Conservation (phyloP, 2,797 vertebrate species). For the Pseudotriccus pelzelni region DNA sequence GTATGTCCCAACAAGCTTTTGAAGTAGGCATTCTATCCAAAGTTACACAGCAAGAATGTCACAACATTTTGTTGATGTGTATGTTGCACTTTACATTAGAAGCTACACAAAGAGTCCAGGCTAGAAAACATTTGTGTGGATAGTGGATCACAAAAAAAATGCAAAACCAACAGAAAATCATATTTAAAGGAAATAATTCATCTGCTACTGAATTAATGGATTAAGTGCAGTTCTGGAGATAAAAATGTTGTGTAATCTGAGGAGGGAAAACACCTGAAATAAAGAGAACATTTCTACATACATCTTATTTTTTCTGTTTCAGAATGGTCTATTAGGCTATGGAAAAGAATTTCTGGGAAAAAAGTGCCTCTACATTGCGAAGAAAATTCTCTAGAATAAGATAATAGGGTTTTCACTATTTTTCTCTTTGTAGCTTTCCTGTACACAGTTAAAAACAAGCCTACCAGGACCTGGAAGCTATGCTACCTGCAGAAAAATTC, state of each 20-base stretch:
- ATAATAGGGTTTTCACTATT: background rate
- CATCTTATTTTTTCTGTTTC: background rate
- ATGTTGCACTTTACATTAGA: background rate
- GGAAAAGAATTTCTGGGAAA: background rate
- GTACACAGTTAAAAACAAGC: background rate
- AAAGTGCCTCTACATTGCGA: background rate
- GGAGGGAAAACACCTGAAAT: conserved; percentile 6
- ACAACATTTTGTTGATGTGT: background rate
- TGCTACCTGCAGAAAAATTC: background rate
- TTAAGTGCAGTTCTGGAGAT: background rate
- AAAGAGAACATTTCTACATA: conserved; percentile 3
- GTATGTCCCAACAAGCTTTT: background rate
- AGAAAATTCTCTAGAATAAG: background rate
- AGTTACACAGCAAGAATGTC: background rate
- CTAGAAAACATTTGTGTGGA: background rate
- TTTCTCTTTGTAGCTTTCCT: background rate
- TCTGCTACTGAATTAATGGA: background rate
- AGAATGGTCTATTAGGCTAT: background rate
- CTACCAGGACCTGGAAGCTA: background rate
- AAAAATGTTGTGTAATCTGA: background rate
- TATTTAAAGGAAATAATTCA: conserved; percentile 46
- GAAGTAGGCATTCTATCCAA: background rate
- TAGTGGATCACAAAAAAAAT: background rate
- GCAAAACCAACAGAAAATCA: conserved; percentile 29
- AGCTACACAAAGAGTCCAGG: background rate